Percentiles rank a stretch among this genome's conserved stretches.
phyloP scores from a whole-genome alignment of 2,113 vertebrate species.

The Cinclus mexicanus region DNA sequence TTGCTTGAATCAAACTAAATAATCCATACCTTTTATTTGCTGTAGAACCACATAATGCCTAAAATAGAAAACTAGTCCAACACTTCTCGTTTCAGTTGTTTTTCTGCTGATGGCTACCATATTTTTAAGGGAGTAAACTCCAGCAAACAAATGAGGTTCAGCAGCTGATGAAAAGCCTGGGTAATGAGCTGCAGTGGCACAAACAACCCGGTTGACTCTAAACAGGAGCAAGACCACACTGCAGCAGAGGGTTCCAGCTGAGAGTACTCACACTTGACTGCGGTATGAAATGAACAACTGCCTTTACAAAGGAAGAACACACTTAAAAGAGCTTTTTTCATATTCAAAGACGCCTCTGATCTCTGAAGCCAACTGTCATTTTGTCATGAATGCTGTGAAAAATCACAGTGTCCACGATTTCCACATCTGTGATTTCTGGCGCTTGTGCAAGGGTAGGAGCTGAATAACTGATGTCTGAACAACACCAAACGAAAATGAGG shows the following conservation, averaged over 20 bases:
- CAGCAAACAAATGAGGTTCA: neutral
- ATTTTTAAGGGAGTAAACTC: neutral
- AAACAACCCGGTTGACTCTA: neutral
- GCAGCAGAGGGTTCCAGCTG: neutral
- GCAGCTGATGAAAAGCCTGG: neutral
- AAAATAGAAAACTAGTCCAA: neutral
- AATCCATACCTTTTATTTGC: neutral
- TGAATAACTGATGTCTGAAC: neutral
- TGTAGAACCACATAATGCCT: neutral
- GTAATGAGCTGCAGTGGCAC: neutral
- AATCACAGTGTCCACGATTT: neutral
- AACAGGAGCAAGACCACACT: slow-evolving; percentile 21
- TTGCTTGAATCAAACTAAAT: neutral
- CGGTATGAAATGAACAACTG: neutral
- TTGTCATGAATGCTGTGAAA: slow-evolving; percentile 21
- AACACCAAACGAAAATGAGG: neutral
- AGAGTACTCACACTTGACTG: neutral
- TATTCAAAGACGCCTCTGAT: slow-evolving; percentile 18
- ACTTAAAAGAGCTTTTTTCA: neutral
- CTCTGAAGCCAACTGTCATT: neutral
- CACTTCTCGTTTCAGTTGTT: neutral
- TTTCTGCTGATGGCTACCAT: neutral
- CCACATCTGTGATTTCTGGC: slow-evolving; percentile 33
- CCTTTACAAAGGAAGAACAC: neutral
- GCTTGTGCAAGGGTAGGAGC: neutral